Percentiles rank a stretch among this genome's conserved stretches.
phyloP scores from a whole-genome alignment of 2,888 invertebrate genomes.

The Autographa gamma region DNA sequence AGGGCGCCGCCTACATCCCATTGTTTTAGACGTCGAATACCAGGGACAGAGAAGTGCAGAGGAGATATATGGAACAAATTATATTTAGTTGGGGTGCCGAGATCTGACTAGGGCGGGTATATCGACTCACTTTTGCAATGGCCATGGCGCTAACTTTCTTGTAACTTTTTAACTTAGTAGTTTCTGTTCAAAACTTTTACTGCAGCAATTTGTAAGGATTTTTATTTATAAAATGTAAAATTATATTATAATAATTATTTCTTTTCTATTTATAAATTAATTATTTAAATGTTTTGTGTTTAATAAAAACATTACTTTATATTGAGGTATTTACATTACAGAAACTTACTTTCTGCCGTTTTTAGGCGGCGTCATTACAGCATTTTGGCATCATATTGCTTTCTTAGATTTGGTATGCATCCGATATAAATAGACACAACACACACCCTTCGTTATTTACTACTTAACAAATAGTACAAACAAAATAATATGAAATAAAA shows the following conservation, averaged over 20 bases:
- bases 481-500: too few relatives aligned
- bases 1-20: conserved; percentile 85
- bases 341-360: background rate
- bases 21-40: conserved; percentile 80
- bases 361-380: background rate
- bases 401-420: background rate
- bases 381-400: background rate
- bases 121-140: background rate
- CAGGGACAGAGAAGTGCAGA: conserved; percentile 73
- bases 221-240: too few relatives aligned
- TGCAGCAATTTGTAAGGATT: too few relatives aligned
- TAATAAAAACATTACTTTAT: too few relatives aligned
- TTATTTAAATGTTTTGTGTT: too few relatives aligned
- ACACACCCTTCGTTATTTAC: background rate
- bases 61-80: conserved; percentile 60
- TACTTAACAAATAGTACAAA: background rate
- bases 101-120: conserved; percentile 36
- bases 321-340: too few relatives aligned
- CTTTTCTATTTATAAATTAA: too few relatives aligned
- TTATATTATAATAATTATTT: too few relatives aligned
- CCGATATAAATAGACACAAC: conserved; percentile 2
- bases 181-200: background rate
- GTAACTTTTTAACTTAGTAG: background rate
- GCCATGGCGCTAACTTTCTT: background rate
- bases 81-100: conserved; percentile 57